Conservation (phyloP, 2,888 invertebrate genomes). For the Rapana venosa region DNA sequence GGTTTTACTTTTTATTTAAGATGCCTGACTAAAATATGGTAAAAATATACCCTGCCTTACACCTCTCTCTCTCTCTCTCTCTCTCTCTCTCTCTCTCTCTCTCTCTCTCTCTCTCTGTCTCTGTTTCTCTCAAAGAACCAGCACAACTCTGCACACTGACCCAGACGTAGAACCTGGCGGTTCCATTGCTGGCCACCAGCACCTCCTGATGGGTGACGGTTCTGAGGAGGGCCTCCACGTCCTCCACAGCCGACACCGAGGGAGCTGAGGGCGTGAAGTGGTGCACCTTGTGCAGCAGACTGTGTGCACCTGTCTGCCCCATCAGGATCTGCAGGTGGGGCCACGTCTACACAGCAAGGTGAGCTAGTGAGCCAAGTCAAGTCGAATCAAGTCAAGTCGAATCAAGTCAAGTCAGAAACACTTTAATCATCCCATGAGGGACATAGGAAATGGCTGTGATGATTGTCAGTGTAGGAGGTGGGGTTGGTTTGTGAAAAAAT, state of each 20-base stretch:
- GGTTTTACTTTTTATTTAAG: too few species aligned
- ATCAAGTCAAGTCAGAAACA: too few species aligned
- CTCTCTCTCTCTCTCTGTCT: neutral
- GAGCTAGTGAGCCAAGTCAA: neutral
- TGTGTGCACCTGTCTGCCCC: conserved; percentile 62
- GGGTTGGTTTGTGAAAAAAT: too few species aligned
- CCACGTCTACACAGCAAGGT: conserved; percentile 61
- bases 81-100: neutral
- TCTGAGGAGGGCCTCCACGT: conserved; percentile 60
- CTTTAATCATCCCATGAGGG: too few species aligned
- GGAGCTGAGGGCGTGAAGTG: conserved; percentile 61
- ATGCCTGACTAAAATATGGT: too few species aligned
- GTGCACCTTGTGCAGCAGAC: conserved; percentile 59
- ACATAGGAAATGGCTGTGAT: too few species aligned
- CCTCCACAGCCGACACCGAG: conserved; percentile 55
- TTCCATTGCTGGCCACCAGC: conserved; percentile 63
- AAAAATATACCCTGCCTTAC: too few species aligned
- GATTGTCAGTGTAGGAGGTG: too few species aligned
- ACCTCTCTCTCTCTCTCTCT: too few species aligned
- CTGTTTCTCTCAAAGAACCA: neutral
- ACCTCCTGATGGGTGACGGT: conserved; percentile 61
- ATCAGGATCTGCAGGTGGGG: conserved; percentile 60
- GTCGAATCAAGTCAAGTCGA: neutral
- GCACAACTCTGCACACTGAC: conserved; percentile 53
- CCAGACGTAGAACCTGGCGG: conserved; percentile 71